These are phyloP conservation scores for Esox niger DNA, from an alignment of 2,113 vertebrate species.

Conservation along the genomic window DNA sequence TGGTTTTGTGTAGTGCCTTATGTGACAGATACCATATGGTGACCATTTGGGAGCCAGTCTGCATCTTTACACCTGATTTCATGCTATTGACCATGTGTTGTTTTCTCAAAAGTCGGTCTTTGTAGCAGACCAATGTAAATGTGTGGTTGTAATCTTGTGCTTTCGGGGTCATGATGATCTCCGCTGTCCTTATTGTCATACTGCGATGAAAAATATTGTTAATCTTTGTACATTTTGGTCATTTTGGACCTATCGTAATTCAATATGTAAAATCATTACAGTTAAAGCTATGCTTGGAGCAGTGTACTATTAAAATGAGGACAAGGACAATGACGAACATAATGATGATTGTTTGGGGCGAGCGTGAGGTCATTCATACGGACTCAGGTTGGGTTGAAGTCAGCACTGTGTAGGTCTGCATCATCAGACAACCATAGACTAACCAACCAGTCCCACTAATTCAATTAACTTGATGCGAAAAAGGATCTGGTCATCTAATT, in stretches of 20 bases:
- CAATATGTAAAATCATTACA: slow-evolving; percentile 8
- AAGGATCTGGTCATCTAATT: too few species aligned
- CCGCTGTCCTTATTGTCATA: slow-evolving; percentile 31
- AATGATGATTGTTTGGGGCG: background rate
- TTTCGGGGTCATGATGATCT: background rate
- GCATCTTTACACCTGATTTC: slow-evolving; percentile 23
- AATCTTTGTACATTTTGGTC: too few species aligned
- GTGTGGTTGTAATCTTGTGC: slow-evolving; percentile 34
- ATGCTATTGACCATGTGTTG: slow-evolving; percentile 17
- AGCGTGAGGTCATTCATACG: background rate
- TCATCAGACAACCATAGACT: too few species aligned
- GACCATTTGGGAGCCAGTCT: background rate
- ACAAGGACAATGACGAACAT: background rate
- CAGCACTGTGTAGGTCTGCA: background rate
- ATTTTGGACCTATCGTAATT: slow-evolving; percentile 2
- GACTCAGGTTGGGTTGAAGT: background rate
- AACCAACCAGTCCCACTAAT: too few species aligned
- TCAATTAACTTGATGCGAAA: too few species aligned
- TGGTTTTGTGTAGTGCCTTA: too few species aligned
- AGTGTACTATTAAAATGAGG: background rate
- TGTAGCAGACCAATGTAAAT: slow-evolving; percentile 21
- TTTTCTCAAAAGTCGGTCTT: slow-evolving; percentile 7
- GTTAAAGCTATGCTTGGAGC: background rate
- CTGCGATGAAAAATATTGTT: too few species aligned
- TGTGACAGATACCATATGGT: too few species aligned